Conservation (phyloP, 2,888 invertebrate species). For the Calephelis perditalis region DNA sequence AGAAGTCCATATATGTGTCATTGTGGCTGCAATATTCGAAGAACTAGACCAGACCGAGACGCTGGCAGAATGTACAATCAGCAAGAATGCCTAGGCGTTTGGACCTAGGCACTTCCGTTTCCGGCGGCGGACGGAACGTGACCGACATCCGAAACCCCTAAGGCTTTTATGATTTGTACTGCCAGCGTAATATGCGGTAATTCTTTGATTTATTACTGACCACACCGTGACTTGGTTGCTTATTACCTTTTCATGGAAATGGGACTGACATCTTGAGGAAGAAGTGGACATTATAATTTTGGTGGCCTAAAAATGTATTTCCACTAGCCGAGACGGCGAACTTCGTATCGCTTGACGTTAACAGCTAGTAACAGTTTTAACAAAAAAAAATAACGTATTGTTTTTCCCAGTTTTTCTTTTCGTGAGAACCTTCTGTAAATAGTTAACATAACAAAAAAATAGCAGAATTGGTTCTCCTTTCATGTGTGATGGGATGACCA, state of each 20-base stretch:
- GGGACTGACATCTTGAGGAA: no score
- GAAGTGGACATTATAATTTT: no score
- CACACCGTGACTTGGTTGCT: neutral
- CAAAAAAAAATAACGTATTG: no score
- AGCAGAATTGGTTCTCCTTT: no score
- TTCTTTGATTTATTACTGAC: conserved; percentile 11
- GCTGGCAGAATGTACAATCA: conserved; percentile 20
- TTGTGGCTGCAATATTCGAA: conserved; percentile 5
- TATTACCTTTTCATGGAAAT: neutral
- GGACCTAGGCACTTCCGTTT: conserved; percentile 27
- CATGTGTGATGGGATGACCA: no score
- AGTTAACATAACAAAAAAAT: no score
- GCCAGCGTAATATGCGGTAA: conserved; percentile 16
- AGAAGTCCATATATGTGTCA: conserved; percentile 8
- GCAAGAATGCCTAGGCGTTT: conserved; percentile 22
- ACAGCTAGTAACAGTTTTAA: no score
- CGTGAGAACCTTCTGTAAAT: no score
- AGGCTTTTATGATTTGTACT: conserved; percentile 9
- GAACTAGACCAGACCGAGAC: conserved; percentile 21
- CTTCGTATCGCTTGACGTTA: no score
- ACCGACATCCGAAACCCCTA: conserved; percentile 15
- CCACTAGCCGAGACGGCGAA: no score
- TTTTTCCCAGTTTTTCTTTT: no score
- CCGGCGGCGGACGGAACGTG: conserved; percentile 19
- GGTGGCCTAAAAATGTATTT: no score